Percentiles rank a stretch among this genome's conserved stretches.
These are phyloP conservation scores for Melikaiella ostensackeni DNA, from an alignment of 2,888 invertebrate genomes.

Conservation along the genomic window DNA sequence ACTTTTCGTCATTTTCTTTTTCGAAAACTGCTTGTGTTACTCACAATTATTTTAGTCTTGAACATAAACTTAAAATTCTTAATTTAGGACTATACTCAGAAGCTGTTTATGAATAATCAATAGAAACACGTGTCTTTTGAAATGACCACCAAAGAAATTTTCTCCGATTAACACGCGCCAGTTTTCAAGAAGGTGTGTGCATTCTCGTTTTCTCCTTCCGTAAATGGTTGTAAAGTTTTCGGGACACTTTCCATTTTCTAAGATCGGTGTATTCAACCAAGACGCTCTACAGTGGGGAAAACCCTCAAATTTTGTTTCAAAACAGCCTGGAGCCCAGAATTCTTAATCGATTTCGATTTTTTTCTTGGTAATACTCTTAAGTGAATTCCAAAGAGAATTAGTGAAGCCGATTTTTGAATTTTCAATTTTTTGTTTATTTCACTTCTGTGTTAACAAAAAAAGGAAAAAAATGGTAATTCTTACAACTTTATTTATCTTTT, in stretches of 20 bases:
- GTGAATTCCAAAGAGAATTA: no score
- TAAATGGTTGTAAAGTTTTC: slow-evolving; percentile 55
- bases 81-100: neutral
- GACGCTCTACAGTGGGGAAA: neutral
- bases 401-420: no score
- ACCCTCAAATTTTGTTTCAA: no score
- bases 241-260: slow-evolving; percentile 64
- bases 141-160: slow-evolving; percentile 57
- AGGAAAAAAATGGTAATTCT: no score
- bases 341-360: no score
- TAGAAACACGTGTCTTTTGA: neutral
- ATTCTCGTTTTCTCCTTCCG: slow-evolving; percentile 57
- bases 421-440: no score
- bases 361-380: no score
- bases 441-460: no score
- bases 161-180: slow-evolving; percentile 70
- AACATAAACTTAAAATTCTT: neutral
- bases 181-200: slow-evolving; percentile 49
- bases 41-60: no score
- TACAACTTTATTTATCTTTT: no score
- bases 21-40: no score
- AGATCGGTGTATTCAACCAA: slow-evolving; percentile 46
- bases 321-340: no score
- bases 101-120: neutral
- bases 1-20: neutral